Base-by-base conservation (phyloP, 2,113 vertebrate species). In the Archocentrus centrarchus region DNA sequence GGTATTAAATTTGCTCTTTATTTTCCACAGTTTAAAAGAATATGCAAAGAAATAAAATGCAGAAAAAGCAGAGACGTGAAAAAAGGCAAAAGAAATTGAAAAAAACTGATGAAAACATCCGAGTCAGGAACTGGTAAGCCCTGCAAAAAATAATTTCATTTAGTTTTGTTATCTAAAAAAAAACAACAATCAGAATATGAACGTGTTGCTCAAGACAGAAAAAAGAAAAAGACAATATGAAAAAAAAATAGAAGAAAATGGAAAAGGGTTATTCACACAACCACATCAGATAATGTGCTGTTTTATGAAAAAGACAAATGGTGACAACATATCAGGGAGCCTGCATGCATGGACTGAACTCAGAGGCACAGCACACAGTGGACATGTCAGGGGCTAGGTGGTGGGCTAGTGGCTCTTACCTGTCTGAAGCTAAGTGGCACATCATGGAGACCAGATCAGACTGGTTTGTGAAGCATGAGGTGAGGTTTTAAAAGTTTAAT, bases 401-500 rank as follows among this genome's bases (percentile, higher is more conserved):
- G 35, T 14, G 32, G 37, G 27, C 73, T 63, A 39, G 44, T 60
- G 79, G 60, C 27, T 85, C 95, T 95, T 96, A 96, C 95, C 95
- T 96, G 84, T 82, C 35, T 73, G 87, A 84, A 82, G 83, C 77
- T 91, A 95, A 83, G 82, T 88, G 89, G 91, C 75, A 92, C 83
- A 83, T 85, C 91, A 88, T 90, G 94, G 80, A 88, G 77, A 93
- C 90, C 86, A 91, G 85, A 81, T 82, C 79, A 88, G 59, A 91
- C 88, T 90, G 84, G 92, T 91, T 81, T 91, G 85, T 92, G 90
- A 93, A 93, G 92, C 92, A 88, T 90, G 86, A 91, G 77, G 83
- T 90, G 81, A 84, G 57, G 73, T 88, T 85, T 91, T 88, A 82
- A 55, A 88, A 85, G 82, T 94, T 89, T 89, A 91, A 85, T 88